Evolutionary conservation across 2,888 invertebrate genomes (phyloP).

Genomic region (Acleris laterana): DNA sequence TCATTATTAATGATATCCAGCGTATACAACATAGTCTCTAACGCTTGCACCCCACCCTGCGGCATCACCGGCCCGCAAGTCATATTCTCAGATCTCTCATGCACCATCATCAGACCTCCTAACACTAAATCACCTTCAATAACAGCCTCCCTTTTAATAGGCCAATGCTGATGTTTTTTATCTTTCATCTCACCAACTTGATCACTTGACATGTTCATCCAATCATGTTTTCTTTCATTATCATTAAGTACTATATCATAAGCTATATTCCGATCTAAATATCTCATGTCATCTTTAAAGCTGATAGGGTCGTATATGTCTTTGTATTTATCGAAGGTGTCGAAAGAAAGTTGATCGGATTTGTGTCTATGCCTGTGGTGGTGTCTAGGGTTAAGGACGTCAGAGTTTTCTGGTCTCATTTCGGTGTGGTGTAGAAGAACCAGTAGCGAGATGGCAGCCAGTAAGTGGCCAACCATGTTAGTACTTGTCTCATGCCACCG

Average conservation of each 20-base stretch:
- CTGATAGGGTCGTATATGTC: slow-evolving; percentile 49
- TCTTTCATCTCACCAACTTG: slow-evolving; percentile 71
- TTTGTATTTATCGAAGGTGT: slow-evolving; percentile 34
- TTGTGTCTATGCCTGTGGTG: slow-evolving; percentile 53
- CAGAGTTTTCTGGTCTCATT: slow-evolving; percentile 58
- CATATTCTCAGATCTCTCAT: slow-evolving; percentile 93
- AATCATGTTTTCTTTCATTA: slow-evolving; percentile 60
- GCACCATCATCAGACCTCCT: slow-evolving; percentile 97
- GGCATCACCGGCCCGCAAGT: slow-evolving; percentile 97
- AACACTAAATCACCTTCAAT: slow-evolving; percentile 94
- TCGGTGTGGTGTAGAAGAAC: slow-evolving; percentile 60
- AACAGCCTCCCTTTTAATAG: slow-evolving; percentile 93
- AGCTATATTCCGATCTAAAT: slow-evolving; percentile 54
- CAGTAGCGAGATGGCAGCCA: slow-evolving; percentile 65
- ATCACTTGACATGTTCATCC: slow-evolving; percentile 71
- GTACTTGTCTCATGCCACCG: slow-evolving; percentile 66
- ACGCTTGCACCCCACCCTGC: slow-evolving; percentile 94
- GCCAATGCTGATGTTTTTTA: slow-evolving; percentile 86
- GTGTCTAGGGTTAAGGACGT: slow-evolving; percentile 56
- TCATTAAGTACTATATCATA: slow-evolving; percentile 49
- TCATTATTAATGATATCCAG: slow-evolving; percentile 91
- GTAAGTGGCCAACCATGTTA: slow-evolving; percentile 73
- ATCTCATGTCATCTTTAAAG: slow-evolving; percentile 52
- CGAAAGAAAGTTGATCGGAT: slow-evolving; percentile 22
- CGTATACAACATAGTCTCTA: slow-evolving; percentile 96